Base-by-base conservation (phyloP, 2,797 vertebrate species). In the Neosilurus mollespiculum region DNA sequence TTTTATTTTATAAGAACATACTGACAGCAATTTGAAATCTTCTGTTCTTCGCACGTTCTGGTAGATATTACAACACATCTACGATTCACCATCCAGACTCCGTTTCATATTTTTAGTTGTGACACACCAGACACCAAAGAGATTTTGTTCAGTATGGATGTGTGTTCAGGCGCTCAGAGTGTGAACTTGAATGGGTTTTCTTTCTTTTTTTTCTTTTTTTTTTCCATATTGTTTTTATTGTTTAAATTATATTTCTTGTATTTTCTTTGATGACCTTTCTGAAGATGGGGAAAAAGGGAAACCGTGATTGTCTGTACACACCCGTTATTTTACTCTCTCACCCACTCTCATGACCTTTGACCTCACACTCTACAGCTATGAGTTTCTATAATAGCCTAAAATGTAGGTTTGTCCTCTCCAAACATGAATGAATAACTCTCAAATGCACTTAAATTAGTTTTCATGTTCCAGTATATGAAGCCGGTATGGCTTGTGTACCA, bases 231-330 rank as follows among this genome's bases (percentile, higher is more conserved):
- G 1, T 12, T 62, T 14, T 22, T 73, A n/a, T 0, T 37, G 37
- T 73, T 18, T 8, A 8, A 7, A 71, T 51, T 30, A 12, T 43
- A 51, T n/a, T 70, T 18, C 20, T 80, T 58, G 22, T 30, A 1
- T 26, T 59, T 58, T 7, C 12, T 26, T 73, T 43, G 0, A 14
- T 26, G 14, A 49, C 22, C 8, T 79, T 59, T 61, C 2, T 54
- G 3, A n/a, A 56, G 54, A 76, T 61, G 34, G 78, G 78, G 70
- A 84, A 81, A 81, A n/a, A 56, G 16, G 54, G 54, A 16, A 56
- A 14, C 34, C 22, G 12, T 43, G 59, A 84, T n/a, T 1, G 2
- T 78, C 66, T 71, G 24, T 14, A 51, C 43, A 56, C 3, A 7
- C 4, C 15, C 24, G 14, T 64, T 8, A 12, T 26, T 56, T 75